Base-by-base conservation (phyloP, 2,113 vertebrate genomes). In the Aegithalos caudatus region DNA sequence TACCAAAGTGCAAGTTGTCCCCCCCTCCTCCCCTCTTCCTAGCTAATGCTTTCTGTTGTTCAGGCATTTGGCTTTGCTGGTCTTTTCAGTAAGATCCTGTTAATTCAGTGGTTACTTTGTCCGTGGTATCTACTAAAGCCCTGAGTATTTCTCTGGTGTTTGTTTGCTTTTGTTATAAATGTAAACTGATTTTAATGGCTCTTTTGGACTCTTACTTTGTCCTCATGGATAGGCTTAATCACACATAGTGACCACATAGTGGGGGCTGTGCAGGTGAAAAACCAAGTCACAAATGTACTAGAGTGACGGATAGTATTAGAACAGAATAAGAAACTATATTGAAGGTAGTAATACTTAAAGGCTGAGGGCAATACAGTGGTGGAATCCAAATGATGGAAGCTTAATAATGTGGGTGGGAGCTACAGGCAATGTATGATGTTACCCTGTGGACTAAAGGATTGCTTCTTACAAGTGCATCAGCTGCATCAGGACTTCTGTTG, bases 361-460 rank as follows among this genome's bases (percentile, higher is more conserved):
- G 27, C 33, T 81, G 24, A 86, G 51, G 10, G 13, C 7, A 27
- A 1, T 16, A 27, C 29, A 24, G 11, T 38, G 12, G 19, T 71
- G n/a, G 29, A 81, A 88, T 73, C 25, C 3, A 2, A 35, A 38
- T 69, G n/a, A 37, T 51, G 56, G 24, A 19, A 51, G 11, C 28
- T 58, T 22, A 33, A 60, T 37, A 20, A 12, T 54, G 45, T 3
- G 2, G 1, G 24, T 56, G 50, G 45, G 24, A 47, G 29, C 6
- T 42, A 21, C 28, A 15, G 37, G 23, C 44, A 44, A 0, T 1
- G 0, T 47, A 0, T 1, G 0, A 9, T 28, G 7, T 56, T 51
- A 45, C 9, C 14, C 0, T 0, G 2, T 62, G n/a, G 44, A 25
- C 13, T 48, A 8, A 78, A 38, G 24, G 6, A 20, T 18, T 0